Percentiles rank a stretch among this genome's conserved stretches.
Evolutionary conservation across 2,888 invertebrate species (phyloP).

Genomic region (Ganaspis brasiliensis): DNA sequence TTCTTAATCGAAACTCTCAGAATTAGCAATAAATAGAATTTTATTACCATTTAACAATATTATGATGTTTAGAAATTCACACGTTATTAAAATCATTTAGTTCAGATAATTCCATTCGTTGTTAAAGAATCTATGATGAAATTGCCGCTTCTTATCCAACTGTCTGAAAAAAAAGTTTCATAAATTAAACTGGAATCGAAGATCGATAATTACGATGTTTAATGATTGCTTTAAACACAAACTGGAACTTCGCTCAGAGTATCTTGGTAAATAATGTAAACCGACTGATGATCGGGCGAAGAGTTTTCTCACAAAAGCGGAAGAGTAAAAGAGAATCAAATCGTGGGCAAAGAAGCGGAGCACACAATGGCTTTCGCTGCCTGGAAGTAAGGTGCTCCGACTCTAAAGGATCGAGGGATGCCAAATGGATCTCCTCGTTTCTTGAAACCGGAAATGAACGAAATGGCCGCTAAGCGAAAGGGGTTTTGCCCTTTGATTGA

Average conservation of each 20-base stretch:
- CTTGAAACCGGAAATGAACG: constrained; percentile 78
- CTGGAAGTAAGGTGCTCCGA: constrained; percentile 68
- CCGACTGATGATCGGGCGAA: constrained; percentile 68
- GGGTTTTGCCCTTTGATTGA: constrained; percentile 76
- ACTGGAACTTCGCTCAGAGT: constrained; percentile 58
- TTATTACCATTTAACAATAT: no score
- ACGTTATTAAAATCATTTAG: no score
- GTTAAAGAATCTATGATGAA: no score
- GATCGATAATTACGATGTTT: constrained; percentile 75
- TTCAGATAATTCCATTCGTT: no score
- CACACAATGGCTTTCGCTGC: constrained; percentile 72
- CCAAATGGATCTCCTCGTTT: constrained; percentile 77
- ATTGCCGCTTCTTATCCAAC: background rate
- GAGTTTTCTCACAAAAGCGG: constrained; percentile 49
- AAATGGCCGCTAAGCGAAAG: constrained; percentile 79
- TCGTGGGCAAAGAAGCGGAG: constrained; percentile 56
- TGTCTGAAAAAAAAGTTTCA: constrained; percentile 59
- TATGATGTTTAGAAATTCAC: no score
- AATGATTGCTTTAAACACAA: constrained; percentile 75
- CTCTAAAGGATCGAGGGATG: constrained; percentile 62
- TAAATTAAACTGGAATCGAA: constrained; percentile 75
- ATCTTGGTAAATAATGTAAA: constrained; percentile 73
- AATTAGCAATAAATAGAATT: constrained; percentile 26
- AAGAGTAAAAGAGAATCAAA: constrained; percentile 40
- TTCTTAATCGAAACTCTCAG: constrained; percentile 1